These are phyloP conservation scores for Tribolium madens DNA, from an alignment of 1,140 invertebrate species.

Conservation along the genomic window DNA sequence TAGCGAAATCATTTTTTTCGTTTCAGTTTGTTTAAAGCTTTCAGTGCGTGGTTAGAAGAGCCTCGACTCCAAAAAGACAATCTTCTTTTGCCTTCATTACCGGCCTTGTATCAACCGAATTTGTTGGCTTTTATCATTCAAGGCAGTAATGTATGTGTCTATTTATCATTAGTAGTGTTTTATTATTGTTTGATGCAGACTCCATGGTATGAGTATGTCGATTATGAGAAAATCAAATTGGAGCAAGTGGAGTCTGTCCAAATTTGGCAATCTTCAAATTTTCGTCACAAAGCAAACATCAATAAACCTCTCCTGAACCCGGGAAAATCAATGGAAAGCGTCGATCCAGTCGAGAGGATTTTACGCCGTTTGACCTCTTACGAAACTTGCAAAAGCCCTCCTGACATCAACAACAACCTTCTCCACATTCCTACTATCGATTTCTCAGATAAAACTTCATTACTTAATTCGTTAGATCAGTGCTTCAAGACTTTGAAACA, in stretches of 20 bases:
- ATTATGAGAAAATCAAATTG: slow-evolving; percentile 70
- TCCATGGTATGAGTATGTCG: slow-evolving; percentile 79
- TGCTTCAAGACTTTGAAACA: slow-evolving; percentile 71
- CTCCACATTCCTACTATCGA: slow-evolving; percentile 62
- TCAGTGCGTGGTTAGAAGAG: slow-evolving; percentile 84
- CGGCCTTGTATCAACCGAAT: slow-evolving; percentile 77
- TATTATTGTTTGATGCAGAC: slow-evolving; percentile 56
- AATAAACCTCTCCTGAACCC: slow-evolving; percentile 61
- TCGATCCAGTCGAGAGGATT: slow-evolving; percentile 69
- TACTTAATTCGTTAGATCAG: slow-evolving; percentile 67
- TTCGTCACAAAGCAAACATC: slow-evolving; percentile 62
- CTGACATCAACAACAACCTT: slow-evolving; percentile 63
- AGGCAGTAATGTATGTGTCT: slow-evolving; percentile 61
- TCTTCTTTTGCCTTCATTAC: slow-evolving; percentile 79
- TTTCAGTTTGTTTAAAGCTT: slow-evolving; percentile 74
- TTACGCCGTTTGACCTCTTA: slow-evolving; percentile 73
- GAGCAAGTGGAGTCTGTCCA: slow-evolving; percentile 66
- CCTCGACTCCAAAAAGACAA: slow-evolving; percentile 77
- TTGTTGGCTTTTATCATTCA: slow-evolving; percentile 67
- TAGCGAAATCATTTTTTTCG: not conserved
- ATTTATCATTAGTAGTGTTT: slow-evolving; percentile 36
- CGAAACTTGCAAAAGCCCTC: slow-evolving; percentile 71
- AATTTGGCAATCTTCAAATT: slow-evolving; percentile 63
- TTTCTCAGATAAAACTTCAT: slow-evolving; percentile 58
- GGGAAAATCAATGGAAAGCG: slow-evolving; percentile 56